phyloP scores from a whole-genome alignment of 1,140 invertebrate genomes.

The Drosophila arawakana region DNA sequence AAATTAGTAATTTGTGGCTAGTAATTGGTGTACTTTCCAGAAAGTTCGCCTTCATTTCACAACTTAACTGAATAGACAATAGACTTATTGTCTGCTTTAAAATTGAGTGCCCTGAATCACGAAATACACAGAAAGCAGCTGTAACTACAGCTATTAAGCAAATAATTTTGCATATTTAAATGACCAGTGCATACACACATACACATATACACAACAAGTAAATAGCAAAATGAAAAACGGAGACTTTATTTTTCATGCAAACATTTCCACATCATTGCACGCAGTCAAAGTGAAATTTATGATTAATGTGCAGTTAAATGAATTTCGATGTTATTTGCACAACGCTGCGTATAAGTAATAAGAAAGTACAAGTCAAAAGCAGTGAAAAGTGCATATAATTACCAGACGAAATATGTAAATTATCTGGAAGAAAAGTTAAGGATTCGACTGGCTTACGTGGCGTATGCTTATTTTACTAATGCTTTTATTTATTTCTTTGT shows the following conservation, averaged over 20 bases:
- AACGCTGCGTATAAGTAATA: constrained; percentile 35
- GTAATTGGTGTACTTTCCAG: not conserved
- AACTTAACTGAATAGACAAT: not conserved
- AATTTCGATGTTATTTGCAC: constrained; percentile 36
- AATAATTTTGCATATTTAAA: constrained; percentile 24
- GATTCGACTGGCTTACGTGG: constrained; percentile 7
- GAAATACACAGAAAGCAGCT: constrained; percentile 11
- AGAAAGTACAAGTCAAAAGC: not conserved
- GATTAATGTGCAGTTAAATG: constrained; percentile 64
- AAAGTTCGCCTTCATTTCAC: too few relatives aligned
- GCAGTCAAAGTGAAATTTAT: constrained; percentile 55
- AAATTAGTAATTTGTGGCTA: not conserved
- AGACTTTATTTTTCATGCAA: constrained; percentile 54
- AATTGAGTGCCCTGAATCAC: constrained; percentile 10
- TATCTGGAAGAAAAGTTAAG: not conserved
- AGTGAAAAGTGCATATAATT: constrained; percentile 5
- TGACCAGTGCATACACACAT: constrained; percentile 3
- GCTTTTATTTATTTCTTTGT: not conserved
- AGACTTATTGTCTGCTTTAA: not conserved
- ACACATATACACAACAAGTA: constrained; percentile 8
- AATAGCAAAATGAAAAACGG: constrained; percentile 70
- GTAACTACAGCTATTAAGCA: constrained; percentile 31
- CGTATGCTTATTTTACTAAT: constrained; percentile 51
- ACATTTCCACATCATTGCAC: constrained; percentile 69
- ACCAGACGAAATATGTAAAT: constrained; percentile 15